Evolutionary conservation across 2,888 invertebrate species (phyloP).

Genomic region (Scrobipalpa costella): DNA sequence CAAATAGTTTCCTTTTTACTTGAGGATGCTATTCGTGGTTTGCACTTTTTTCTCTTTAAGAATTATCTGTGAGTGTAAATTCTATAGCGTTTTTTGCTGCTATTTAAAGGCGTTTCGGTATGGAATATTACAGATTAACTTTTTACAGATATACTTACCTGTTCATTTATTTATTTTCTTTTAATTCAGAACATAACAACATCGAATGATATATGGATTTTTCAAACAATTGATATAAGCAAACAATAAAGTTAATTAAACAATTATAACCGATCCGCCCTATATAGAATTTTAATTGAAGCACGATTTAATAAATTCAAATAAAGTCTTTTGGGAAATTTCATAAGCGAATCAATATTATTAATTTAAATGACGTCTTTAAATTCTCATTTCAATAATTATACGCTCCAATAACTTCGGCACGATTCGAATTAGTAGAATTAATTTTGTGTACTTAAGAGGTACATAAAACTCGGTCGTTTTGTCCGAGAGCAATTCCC

Average conservation of each 20-base stretch:
- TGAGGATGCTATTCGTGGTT: too few species aligned
- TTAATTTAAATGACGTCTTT: conserved; percentile 7
- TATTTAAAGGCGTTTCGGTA: too few species aligned
- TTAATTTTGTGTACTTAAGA: conserved; percentile 12
- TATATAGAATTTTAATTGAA: not conserved
- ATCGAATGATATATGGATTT: too few species aligned
- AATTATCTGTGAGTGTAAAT: not conserved
- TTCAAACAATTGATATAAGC: too few species aligned
- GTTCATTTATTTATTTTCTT: too few species aligned
- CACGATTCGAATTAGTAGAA: not conserved
- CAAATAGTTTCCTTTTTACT: too few species aligned
- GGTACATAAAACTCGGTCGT: conserved; percentile 38
- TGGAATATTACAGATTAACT: too few species aligned
- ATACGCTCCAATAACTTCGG: conserved; percentile 5
- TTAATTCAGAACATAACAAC: too few species aligned
- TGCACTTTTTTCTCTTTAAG: too few species aligned
- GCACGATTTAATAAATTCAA: not conserved
- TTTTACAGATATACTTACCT: too few species aligned
- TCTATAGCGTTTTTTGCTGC: too few species aligned
- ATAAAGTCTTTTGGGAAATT: not conserved
- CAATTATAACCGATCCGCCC: not conserved
- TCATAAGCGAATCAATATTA: conserved; percentile 10
- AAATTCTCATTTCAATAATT: conserved; percentile 1
- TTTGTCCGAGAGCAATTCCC: conserved; percentile 37
- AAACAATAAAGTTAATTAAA: not conserved